Conservation (phyloP, 2,888 invertebrate species). For the Rhaphigaster nebulosa region DNA sequence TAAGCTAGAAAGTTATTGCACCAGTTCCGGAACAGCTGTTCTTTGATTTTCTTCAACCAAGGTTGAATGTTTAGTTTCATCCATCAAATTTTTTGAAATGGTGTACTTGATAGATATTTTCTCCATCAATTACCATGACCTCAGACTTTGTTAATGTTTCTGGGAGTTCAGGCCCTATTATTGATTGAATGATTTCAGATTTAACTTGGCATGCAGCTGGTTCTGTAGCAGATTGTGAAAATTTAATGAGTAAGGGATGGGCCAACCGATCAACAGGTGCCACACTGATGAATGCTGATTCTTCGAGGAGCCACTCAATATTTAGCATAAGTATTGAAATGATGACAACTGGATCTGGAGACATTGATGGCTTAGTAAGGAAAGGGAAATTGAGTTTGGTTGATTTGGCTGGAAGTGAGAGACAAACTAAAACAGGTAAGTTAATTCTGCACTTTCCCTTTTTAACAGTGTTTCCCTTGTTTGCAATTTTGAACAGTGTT, state of each 20-base stretch:
- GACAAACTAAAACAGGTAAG: conserved; percentile 81
- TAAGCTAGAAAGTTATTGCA: too few relatives aligned
- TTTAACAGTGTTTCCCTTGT: too few relatives aligned
- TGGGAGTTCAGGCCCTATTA: too few relatives aligned
- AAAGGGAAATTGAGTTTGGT: conserved; percentile 87
- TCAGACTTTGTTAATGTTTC: too few relatives aligned
- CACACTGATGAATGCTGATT: conserved; percentile 90
- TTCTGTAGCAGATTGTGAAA: conserved; percentile 82
- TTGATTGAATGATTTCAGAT: conserved; percentile 68
- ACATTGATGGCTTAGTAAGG: conserved; percentile 69
- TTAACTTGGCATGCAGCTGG: conserved; percentile 83
- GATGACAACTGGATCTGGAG: conserved; percentile 72
- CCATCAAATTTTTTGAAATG: too few relatives aligned
- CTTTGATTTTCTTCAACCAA: too few relatives aligned
- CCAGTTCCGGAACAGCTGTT: too few relatives aligned
- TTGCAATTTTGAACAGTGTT: not conserved
- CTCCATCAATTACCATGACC: too few relatives aligned
- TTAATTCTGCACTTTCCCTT: not conserved
- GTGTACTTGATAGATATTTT: too few relatives aligned
- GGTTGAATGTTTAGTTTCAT: too few relatives aligned
- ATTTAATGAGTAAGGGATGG: conserved; percentile 82
- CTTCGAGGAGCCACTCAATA: conserved; percentile 89
- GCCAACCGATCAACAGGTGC: conserved; percentile 85
- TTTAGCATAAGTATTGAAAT: conserved; percentile 89
- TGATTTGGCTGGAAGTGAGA: conserved; percentile 89